A percentile compares a stretch with the other conserved stretches of the same genome.
Conservation (phyloP, 2,797 vertebrate species). For the Phoebastria nigripes region DNA sequence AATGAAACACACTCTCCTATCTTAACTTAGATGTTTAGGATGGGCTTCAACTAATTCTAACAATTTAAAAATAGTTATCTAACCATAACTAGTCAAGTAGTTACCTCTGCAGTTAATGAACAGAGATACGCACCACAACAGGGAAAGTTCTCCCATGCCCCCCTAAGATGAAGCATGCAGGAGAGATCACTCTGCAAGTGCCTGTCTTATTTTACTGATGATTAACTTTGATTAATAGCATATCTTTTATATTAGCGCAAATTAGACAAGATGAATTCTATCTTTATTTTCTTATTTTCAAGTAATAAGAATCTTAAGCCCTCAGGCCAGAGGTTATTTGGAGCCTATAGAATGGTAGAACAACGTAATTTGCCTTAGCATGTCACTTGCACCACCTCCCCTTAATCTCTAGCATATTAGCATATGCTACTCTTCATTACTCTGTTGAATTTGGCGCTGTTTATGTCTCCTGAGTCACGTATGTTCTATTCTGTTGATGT, state of each 20-base stretch:
- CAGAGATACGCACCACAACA: neutral
- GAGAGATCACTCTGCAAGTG: neutral
- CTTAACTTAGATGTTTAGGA: neutral
- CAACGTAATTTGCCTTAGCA: neutral
- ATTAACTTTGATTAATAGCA: conserved; percentile 13
- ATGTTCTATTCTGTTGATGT: neutral
- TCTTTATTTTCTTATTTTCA: conserved; percentile 21
- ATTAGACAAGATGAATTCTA: neutral
- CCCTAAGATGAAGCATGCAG: neutral
- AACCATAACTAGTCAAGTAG: neutral
- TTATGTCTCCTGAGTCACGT: neutral
- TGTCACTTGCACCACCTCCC: neutral
- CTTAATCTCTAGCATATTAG: neutral
- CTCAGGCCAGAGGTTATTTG: neutral
- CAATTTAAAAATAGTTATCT: neutral
- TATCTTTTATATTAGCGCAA: neutral
- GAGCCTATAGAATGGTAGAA: neutral
- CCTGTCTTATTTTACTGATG: neutral
- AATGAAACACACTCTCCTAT: neutral
- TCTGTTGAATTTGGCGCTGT: neutral
- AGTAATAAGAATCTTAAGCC: neutral
- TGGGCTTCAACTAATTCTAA: neutral
- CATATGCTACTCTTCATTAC: neutral
- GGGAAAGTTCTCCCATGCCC: neutral
- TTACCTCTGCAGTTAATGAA: neutral